These are phyloP conservation scores for Leptinotarsa tumamoca DNA, from an alignment of 2,888 invertebrate genomes.

Conservation along the genomic window DNA sequence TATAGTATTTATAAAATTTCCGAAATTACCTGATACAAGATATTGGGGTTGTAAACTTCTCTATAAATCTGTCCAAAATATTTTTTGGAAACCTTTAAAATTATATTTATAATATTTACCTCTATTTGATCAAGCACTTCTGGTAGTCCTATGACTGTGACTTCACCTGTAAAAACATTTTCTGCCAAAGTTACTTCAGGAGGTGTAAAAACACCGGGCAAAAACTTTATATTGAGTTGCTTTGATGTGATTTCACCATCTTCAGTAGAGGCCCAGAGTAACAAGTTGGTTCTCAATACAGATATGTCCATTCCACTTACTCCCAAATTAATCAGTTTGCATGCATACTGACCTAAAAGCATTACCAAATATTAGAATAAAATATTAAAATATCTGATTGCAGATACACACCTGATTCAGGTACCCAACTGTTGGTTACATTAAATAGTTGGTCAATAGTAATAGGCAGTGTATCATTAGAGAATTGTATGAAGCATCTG, in stretches of 20 bases:
- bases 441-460: slow-evolving; percentile 59
- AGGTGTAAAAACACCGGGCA: slow-evolving; percentile 60
- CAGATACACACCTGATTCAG: slow-evolving; percentile 57
- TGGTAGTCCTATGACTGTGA: slow-evolving; percentile 70
- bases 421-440: slow-evolving; percentile 62
- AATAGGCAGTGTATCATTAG: slow-evolving; percentile 53
- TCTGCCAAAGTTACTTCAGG: slow-evolving; percentile 53
- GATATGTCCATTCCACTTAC: slow-evolving; percentile 55
- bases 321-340: slow-evolving; percentile 58
- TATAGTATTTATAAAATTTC: no score
- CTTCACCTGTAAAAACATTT: slow-evolving; percentile 49
- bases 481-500: slow-evolving; percentile 62
- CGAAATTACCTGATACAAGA: no score
- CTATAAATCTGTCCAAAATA: no score
- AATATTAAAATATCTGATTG: background rate
- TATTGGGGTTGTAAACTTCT: no score
- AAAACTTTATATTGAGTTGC: slow-evolving; percentile 59
- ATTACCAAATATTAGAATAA: background rate
- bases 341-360: slow-evolving; percentile 62
- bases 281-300: slow-evolving; percentile 58
- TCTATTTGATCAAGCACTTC: slow-evolving; percentile 70
- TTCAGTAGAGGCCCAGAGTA: slow-evolving; percentile 58
- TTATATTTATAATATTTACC: slow-evolving; percentile 57
- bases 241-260: slow-evolving; percentile 56
- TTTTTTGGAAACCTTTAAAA: no score